phyloP scores from a whole-genome alignment of 2,888 invertebrate genomes.

The Carterocephalus palaemon region DNA sequence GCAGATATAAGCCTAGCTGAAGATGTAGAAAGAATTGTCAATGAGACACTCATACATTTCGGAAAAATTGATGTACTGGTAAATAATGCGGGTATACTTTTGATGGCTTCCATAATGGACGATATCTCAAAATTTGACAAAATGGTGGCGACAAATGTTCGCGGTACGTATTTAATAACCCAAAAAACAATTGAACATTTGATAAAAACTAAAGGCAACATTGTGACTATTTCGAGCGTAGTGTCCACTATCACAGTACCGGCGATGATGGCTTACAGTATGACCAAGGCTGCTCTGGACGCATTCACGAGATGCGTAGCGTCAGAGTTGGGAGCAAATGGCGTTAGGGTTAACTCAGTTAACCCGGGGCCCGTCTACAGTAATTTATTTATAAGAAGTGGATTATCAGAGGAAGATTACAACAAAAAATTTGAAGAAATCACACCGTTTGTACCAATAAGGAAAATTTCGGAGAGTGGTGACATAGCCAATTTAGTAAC shows the following conservation, averaged over 20 bases:
- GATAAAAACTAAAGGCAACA: slow-evolving; percentile 50
- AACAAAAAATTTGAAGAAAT: slow-evolving; percentile 42
- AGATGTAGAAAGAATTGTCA: slow-evolving; percentile 48
- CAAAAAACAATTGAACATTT: slow-evolving; percentile 47
- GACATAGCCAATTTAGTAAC: slow-evolving; percentile 54
- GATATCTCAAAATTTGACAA: slow-evolving; percentile 47
- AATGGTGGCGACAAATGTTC: slow-evolving; percentile 54
- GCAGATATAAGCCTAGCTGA: slow-evolving; percentile 54
- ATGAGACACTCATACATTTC: slow-evolving; percentile 45
- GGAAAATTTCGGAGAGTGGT: slow-evolving; percentile 44
- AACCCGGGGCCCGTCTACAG: slow-evolving; percentile 61
- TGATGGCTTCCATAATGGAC: slow-evolving; percentile 38
- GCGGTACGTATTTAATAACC: slow-evolving; percentile 53
- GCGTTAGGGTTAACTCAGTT: slow-evolving; percentile 59
- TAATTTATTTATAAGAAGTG: slow-evolving; percentile 48
- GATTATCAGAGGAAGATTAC: slow-evolving; percentile 43
- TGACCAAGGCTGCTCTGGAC: slow-evolving; percentile 63
- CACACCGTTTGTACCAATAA: slow-evolving; percentile 43
- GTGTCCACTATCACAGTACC: slow-evolving; percentile 46
- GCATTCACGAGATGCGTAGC: slow-evolving; percentile 60
- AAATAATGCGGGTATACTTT: slow-evolving; percentile 59
- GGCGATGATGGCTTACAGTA: slow-evolving; percentile 52
- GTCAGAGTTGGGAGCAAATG: slow-evolving; percentile 48
- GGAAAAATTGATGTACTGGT: slow-evolving; percentile 56
- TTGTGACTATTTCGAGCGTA: slow-evolving; percentile 59